Conservation (phyloP, 2,888 invertebrate genomes). For the Dolichopus griseipennis region DNA sequence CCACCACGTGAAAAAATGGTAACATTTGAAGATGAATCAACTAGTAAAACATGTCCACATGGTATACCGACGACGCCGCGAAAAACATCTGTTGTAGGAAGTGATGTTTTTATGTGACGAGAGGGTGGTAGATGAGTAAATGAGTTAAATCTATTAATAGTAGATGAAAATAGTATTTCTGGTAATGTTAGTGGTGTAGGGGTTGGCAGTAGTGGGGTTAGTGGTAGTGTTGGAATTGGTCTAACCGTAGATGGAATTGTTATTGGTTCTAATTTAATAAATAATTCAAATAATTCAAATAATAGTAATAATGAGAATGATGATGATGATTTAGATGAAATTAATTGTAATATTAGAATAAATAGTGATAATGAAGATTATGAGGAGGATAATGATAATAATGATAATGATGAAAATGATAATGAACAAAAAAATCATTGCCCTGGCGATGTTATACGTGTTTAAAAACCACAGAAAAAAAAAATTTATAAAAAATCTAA, state of each 20-base stretch:
- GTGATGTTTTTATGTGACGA: slow-evolving; percentile 76
- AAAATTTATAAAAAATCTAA: not conserved
- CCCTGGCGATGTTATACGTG: slow-evolving; percentile 42
- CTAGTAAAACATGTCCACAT: slow-evolving; percentile 39
- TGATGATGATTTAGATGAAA: slow-evolving; percentile 27
- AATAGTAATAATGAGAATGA: slow-evolving; percentile 21
- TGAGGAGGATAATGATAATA: slow-evolving; percentile 19
- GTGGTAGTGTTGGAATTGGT: slow-evolving; percentile 22
- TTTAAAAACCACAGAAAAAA: slow-evolving; percentile 33
- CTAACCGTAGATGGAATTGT: slow-evolving; percentile 22
- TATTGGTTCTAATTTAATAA: slow-evolving; percentile 12
- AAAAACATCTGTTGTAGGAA: slow-evolving; percentile 45
- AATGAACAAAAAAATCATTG: slow-evolving; percentile 25
- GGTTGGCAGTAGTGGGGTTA: not conserved
- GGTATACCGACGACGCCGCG: slow-evolving; percentile 42
- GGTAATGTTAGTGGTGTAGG: not conserved
- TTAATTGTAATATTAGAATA: slow-evolving; percentile 18
- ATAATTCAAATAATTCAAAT: slow-evolving; percentile 7
- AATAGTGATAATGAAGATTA: slow-evolving; percentile 18
- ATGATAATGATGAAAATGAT: slow-evolving; percentile 2
- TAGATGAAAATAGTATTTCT: slow-evolving; percentile 17
- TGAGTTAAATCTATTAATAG: slow-evolving; percentile 22
- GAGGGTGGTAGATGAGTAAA: slow-evolving; percentile 35
- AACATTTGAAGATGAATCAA: slow-evolving; percentile 65
- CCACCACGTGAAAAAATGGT: slow-evolving; percentile 67